These are phyloP conservation scores for Pteronura brasiliensis DNA, from an alignment of 2,113 vertebrate genomes.

Conservation along the genomic window DNA sequence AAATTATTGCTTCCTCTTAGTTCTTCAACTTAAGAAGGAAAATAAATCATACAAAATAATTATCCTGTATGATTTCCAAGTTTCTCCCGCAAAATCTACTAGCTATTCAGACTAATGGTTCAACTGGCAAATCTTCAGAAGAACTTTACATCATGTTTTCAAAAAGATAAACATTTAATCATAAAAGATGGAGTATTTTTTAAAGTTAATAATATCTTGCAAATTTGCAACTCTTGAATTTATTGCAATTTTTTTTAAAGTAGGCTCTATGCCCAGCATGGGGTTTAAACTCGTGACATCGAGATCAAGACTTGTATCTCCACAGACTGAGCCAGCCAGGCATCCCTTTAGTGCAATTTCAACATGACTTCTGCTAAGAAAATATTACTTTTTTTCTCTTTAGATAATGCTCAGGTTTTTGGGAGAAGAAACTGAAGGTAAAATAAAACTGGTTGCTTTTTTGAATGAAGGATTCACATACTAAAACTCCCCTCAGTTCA, in stretches of 20 bases:
- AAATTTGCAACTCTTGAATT: not conserved
- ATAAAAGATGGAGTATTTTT: not conserved
- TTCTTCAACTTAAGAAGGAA: not conserved
- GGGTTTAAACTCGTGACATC: not conserved
- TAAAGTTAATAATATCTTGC: not conserved
- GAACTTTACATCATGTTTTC: not conserved
- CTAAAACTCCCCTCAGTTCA: not conserved
- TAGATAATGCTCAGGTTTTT: not conserved
- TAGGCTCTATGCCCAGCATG: not conserved
- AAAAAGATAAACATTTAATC: not conserved
- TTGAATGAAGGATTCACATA: not conserved
- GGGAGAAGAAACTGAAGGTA: not conserved
- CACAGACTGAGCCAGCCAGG: not conserved
- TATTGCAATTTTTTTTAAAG: not conserved
- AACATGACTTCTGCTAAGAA: not conserved
- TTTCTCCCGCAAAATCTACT: not conserved
- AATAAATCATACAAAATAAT: conserved; percentile 25
- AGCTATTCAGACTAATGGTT: not conserved
- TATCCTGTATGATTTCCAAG: not conserved
- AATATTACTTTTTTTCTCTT: not conserved
- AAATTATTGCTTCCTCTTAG: not conserved
- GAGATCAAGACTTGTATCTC: not conserved
- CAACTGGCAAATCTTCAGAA: not conserved
- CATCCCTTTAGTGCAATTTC: not conserved
- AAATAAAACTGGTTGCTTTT: conserved; percentile 3